Conservation (phyloP, 2,113 vertebrate genomes). For the Phylloscopus whistleri region DNA sequence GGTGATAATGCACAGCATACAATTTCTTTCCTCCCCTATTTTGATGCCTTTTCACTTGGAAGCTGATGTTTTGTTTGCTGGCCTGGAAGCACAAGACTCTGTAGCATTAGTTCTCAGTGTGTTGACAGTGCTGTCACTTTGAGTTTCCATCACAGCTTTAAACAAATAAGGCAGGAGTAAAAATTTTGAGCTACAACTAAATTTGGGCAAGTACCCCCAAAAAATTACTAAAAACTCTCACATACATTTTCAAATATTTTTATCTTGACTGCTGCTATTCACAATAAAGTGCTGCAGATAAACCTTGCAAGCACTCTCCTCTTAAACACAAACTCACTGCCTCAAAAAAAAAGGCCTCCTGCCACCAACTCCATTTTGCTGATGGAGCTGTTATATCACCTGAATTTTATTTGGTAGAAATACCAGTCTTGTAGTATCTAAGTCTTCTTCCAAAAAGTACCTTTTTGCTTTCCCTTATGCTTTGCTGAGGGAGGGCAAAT, state of each 20-base stretch:
- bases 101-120: not conserved
- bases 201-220: slow-evolving; percentile 12
- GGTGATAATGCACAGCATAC: not conserved
- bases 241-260: slow-evolving; percentile 8
- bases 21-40: not conserved
- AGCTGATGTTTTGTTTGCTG: slow-evolving; percentile 30
- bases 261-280: not conserved
- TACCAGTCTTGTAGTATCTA: not conserved
- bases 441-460: not conserved
- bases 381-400: not conserved
- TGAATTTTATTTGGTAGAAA: not conserved
- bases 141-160: slow-evolving; percentile 36
- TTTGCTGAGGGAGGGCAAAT: not conserved
- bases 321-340: not conserved
- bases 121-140: not conserved
- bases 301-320: not conserved
- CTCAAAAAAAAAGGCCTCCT: not conserved
- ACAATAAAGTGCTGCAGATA: not conserved
- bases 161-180: not conserved
- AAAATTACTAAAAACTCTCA: not conserved
- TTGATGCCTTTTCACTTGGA: not conserved
- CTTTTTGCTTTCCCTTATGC: not conserved
- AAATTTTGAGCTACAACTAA: slow-evolving; percentile 13
- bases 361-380: not conserved
- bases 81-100: not conserved